phyloP scores from a whole-genome alignment of 92 coral and sea anemone species.

The Parazoanthus darwini region DNA sequence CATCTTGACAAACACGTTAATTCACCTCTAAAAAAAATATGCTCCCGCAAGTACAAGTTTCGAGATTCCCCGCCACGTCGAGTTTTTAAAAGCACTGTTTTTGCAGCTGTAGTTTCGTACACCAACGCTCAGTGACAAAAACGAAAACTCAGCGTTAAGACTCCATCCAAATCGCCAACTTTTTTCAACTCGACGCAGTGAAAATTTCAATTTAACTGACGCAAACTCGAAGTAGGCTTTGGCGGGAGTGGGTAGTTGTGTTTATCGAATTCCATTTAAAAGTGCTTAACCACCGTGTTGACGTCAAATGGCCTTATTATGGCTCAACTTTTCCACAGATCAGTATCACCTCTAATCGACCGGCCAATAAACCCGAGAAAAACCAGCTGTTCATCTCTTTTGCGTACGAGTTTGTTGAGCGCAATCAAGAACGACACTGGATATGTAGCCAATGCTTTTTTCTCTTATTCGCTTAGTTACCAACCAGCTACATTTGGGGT shows the following conservation, averaged over 20 bases:
- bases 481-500: not conserved
- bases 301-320: not conserved
- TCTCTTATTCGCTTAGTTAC: not conserved
- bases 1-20: not conserved
- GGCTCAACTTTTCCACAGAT: not conserved
- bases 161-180: not conserved
- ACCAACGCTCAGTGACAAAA: not conserved
- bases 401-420: no score
- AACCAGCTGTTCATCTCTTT: not conserved
- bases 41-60: not conserved
- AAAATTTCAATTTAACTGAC: not conserved
- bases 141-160: not conserved
- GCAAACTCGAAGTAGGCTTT: not conserved
- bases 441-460: not conserved
- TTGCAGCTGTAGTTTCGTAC: conserved; percentile 8
- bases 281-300: not conserved
- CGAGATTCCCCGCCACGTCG: not conserved
- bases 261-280: not conserved
- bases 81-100: not conserved
- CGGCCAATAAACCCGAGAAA: not conserved
- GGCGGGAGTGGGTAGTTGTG: not conserved
- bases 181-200: not conserved
- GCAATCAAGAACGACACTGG: not conserved
- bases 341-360: no score
- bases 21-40: not conserved